These are phyloP conservation scores for Chrysogorgia sp. DNA, from an alignment of 92 coral and sea anemone genomes.

Conservation along the genomic window DNA sequence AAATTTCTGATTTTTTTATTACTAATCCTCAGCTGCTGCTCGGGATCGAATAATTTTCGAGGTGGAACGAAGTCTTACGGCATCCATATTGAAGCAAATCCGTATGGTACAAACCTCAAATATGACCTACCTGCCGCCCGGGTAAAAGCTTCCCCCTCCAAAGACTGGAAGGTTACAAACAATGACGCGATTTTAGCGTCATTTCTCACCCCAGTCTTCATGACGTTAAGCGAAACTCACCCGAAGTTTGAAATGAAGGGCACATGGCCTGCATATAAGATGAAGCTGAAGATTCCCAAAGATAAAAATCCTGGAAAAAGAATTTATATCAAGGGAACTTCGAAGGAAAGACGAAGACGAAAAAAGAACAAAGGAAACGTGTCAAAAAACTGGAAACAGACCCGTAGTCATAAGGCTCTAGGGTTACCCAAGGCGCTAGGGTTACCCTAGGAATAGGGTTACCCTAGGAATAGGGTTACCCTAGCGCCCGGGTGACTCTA, in stretches of 20 bases:
- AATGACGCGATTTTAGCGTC: conserved; percentile 24
- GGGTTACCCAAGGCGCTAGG: too few species aligned
- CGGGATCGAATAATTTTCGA: background rate
- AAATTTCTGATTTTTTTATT: background rate
- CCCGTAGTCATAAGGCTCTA: too few species aligned
- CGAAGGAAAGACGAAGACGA: too few species aligned
- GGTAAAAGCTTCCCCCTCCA: background rate
- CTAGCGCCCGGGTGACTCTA: too few species aligned
- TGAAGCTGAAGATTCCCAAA: conserved; percentile 11
- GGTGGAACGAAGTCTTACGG: background rate
- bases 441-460: too few species aligned
- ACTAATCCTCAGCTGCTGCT: background rate
- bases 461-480: too few species aligned
- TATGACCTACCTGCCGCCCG: background rate
- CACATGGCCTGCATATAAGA: conserved; percentile 36
- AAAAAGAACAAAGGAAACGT: too few species aligned
- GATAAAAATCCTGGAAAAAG: background rate
- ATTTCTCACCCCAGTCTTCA: conserved; percentile 11
- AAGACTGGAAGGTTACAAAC: conserved; percentile 44
- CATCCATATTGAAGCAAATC: background rate
- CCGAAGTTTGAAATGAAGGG: conserved; percentile 43
- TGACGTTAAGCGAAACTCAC: conserved; percentile 18
- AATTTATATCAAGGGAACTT: too few species aligned
- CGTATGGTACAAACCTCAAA: background rate
- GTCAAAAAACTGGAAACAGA: too few species aligned